Percentiles rank a stretch among this genome's conserved stretches.
phyloP scores from a whole-genome alignment of 2,888 invertebrate species.

The Thymelicus sylvestris region DNA sequence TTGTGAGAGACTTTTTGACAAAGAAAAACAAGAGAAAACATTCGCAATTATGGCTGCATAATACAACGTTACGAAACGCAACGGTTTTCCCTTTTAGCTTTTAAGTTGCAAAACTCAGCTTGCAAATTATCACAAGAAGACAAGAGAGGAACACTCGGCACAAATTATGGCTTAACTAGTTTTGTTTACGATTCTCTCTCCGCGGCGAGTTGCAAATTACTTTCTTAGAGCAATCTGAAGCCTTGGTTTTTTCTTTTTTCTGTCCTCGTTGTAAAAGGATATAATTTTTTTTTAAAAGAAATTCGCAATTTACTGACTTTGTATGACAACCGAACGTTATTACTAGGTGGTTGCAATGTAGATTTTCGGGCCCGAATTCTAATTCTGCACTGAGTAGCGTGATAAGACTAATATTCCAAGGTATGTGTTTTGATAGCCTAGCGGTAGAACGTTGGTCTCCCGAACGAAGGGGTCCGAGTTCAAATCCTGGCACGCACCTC shows the following conservation, averaged over 20 bases:
- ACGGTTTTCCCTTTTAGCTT: neutral
- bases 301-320: neutral
- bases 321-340: neutral
- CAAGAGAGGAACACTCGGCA: slow-evolving; percentile 2
- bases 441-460: no score
- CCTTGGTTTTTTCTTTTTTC: neutral
- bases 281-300: neutral
- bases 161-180: slow-evolving; percentile 11
- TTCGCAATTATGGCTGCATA: neutral
- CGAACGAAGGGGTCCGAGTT: no score
- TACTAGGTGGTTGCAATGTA: no score
- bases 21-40: no score
- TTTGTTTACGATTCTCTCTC: slow-evolving; percentile 7
- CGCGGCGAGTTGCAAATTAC: slow-evolving; percentile 14
- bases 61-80: neutral
- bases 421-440: no score
- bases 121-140: slow-evolving; percentile 4
- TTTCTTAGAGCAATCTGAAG: slow-evolving; percentile 18
- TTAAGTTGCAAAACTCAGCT: slow-evolving; percentile 2
- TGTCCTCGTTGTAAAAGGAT: neutral
- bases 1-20: no score
- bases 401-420: no score
- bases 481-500: no score
- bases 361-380: no score
- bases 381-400: no score